Base-by-base conservation (phyloP, 2,113 vertebrate species). In the Amphiprion percula region DNA sequence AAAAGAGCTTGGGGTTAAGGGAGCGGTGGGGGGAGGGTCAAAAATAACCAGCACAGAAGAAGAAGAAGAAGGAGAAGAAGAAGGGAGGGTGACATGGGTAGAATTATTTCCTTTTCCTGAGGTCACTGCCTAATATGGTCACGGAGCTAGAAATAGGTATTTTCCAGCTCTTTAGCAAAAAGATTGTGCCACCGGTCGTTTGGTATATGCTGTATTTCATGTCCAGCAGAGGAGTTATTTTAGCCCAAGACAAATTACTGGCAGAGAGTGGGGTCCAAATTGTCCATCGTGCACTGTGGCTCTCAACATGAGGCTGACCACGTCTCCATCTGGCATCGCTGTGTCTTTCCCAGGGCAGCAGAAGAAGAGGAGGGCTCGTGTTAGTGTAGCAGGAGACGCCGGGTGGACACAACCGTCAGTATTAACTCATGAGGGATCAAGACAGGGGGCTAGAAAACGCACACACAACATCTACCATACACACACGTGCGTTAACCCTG, bases 81-180 rank as follows among this genome's bases (percentile, higher is more conserved):
- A 81, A 66, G 74, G 87, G 79, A 86, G 83, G 77, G 70, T n/a
- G 73, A 79, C 54, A 58, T 53, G 64, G 68, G 58, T 39, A 73
- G 75, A 86, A 80, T 78, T 85, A 80, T 91, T 92, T 88, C 79
- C 72, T 87, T 88, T 90, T 88, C 82, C 79, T 87, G 69, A 71
- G 68, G 84, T 88, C 84, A 89, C 39, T 70, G 73, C 87, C 89
- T 88, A 85, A 91, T 90, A 90, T 86, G 90, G 90, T 82, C 73
- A 61, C 56, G 46, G 56, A 86, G 83, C 85, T 74, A n/a, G 59
- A 79, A 92, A 90, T 91, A 85, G 72, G 65, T 58, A 85, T 89
- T 91, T 91, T 85, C 67, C 89, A 80, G 63, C 81, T 79, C 81
- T 80, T 79, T 66, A 6, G 30, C 5, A 54, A 33, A 71, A 74